Evolutionary conservation across 2,113 vertebrate species (phyloP).

Genomic region (Eupsittula cactorum): DNA sequence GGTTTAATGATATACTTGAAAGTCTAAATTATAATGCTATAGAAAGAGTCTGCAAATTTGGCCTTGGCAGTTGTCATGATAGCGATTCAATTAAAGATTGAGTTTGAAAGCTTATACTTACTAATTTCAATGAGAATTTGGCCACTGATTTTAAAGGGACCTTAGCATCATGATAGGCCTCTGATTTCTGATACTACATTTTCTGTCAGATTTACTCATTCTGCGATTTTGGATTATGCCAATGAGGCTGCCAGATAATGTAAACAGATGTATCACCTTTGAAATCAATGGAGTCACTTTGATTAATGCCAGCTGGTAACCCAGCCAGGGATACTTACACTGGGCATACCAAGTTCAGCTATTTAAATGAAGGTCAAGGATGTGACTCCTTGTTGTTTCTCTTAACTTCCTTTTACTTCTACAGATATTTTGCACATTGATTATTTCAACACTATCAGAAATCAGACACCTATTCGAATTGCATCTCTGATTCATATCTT

Average conservation of each 20-base stretch:
- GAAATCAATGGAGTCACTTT: background rate
- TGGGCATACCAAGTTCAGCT: background rate
- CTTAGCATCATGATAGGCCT: background rate
- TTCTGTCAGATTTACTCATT: background rate
- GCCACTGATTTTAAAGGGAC: background rate
- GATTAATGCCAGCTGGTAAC: background rate
- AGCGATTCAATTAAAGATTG: background rate
- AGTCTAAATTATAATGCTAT: fast-evolving
- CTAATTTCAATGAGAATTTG: background rate
- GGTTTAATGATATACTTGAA: background rate
- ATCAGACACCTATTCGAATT: background rate
- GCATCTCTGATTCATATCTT: background rate
- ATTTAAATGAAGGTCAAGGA: background rate
- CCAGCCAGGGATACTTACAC: background rate
- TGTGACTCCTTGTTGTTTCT: background rate
- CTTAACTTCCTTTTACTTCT: background rate
- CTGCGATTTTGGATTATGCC: background rate
- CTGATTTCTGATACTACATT: background rate
- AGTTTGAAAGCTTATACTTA: background rate
- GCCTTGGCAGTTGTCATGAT: background rate
- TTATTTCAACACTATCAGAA: background rate
- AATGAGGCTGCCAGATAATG: background rate
- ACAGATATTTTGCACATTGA: background rate
- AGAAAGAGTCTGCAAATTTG: background rate
- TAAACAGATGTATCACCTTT: background rate